A percentile compares a stretch with the other conserved stretches of the same genome.
These are phyloP conservation scores for Polyommatus icarus DNA, from an alignment of 2,888 invertebrate species.

Conservation along the genomic window DNA sequence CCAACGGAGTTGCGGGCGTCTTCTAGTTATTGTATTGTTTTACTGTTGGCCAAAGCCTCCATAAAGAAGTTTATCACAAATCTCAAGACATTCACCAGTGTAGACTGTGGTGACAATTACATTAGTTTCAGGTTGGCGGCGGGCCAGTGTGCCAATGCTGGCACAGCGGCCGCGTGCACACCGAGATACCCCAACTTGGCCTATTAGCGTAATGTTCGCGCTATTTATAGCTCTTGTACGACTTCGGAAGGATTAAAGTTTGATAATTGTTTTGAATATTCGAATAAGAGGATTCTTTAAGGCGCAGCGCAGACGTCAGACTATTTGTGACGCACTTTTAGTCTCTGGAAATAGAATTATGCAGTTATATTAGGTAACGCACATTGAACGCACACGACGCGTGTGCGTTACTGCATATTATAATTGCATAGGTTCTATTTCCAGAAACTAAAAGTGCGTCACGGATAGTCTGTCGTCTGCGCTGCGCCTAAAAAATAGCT, in stretches of 20 bases:
- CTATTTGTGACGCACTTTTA: no score
- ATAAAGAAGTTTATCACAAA: neutral
- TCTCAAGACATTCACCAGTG: neutral
- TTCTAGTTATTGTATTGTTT: neutral
- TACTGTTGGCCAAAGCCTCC: neutral
- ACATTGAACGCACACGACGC: no score
- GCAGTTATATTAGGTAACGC: no score
- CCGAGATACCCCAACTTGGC: slow-evolving; percentile 25
- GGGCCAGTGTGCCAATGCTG: neutral
- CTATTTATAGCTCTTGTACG: neutral
- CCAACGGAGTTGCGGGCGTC: no score
- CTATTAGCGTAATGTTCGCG: slow-evolving; percentile 15
- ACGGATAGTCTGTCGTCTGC: no score
- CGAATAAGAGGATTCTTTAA: neutral
- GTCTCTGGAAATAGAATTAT: no score
- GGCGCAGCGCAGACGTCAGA: no score
- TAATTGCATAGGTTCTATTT: no score
- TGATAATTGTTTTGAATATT: neutral
- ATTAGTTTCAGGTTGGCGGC: slow-evolving; percentile 42
- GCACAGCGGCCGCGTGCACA: neutral
- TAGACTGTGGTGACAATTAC: neutral
- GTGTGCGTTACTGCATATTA: no score
- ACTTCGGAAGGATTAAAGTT: neutral
- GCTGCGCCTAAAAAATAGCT: no score
- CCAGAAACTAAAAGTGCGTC: no score